Percentiles rank a stretch among this genome's conserved stretches.
These are phyloP conservation scores for cat (Felis catus) DNA, from an alignment of 2,113 vertebrate genomes.

Conservation along the genomic window DNA sequence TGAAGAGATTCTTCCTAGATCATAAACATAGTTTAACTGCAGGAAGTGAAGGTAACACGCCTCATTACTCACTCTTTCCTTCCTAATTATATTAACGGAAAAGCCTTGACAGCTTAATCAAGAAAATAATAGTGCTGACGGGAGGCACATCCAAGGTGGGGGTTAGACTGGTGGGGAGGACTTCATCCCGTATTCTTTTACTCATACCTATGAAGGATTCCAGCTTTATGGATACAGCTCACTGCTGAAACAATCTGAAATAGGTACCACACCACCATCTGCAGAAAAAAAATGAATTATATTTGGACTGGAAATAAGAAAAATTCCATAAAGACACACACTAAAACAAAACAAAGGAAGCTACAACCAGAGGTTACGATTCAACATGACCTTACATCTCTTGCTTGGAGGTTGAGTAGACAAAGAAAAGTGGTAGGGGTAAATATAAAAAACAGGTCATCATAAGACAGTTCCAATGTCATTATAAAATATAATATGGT, in stretches of 20 bases:
- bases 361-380: slow-evolving; percentile 61
- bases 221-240: slow-evolving; percentile 96
- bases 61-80: not conserved
- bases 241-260: slow-evolving; percentile 98
- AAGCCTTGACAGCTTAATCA: slow-evolving; percentile 21
- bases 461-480: slow-evolving; percentile 42
- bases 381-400: slow-evolving; percentile 53
- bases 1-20: slow-evolving; percentile 37
- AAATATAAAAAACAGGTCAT: slow-evolving; percentile 48
- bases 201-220: slow-evolving; percentile 95
- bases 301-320: slow-evolving; percentile 54
- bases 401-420: slow-evolving; percentile 54
- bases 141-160: not conserved
- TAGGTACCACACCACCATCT: slow-evolving; percentile 98
- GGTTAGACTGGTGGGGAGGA: not conserved
- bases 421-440: slow-evolving; percentile 51
- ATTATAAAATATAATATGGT: slow-evolving; percentile 50
- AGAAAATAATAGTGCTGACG: not conserved
- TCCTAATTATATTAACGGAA: not conserved
- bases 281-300: slow-evolving; percentile 64
- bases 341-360: slow-evolving; percentile 35
- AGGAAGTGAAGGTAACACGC: not conserved
- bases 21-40: slow-evolving; percentile 42
- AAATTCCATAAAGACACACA: not conserved
- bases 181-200: not conserved